phyloP scores from a whole-genome alignment of 2,113 vertebrate species.

The Takifugu bimaculatus region DNA sequence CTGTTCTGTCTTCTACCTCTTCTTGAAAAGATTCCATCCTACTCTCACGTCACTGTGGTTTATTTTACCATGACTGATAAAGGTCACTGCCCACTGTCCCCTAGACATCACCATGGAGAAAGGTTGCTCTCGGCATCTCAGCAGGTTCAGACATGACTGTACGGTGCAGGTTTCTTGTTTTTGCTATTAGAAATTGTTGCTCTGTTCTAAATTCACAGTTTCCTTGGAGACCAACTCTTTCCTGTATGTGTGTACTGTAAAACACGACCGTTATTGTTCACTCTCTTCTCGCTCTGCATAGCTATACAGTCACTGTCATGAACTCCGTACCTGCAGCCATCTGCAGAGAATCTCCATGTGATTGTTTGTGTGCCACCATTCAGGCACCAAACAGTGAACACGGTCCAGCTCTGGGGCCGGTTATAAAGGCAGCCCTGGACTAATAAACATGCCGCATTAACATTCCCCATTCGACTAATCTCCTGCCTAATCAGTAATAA shows the following conservation, averaged over 20 bases:
- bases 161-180: not conserved
- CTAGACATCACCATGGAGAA: not conserved
- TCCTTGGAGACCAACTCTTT: slow-evolving; percentile 1
- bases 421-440: slow-evolving; percentile 21
- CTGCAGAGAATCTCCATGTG: not conserved
- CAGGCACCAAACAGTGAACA: not conserved
- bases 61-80: too few relatives aligned
- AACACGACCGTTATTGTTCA: too few relatives aligned
- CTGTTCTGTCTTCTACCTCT: too few relatives aligned
- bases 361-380: not conserved
- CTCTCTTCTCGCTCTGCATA: slow-evolving; percentile 1
- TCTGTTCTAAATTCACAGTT: not conserved
- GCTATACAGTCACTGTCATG: slow-evolving; percentile 14
- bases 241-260: not conserved
- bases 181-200: not conserved
- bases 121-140: not conserved
- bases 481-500: slow-evolving; percentile 30
- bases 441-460: slow-evolving; percentile 35
- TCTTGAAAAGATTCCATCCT: too few relatives aligned
- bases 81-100: too few relatives aligned
- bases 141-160: not conserved
- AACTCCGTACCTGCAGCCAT: not conserved
- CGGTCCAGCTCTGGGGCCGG: not conserved
- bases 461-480: slow-evolving; percentile 37
- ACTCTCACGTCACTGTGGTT: too few relatives aligned